Evolutionary conservation across 2,888 invertebrate genomes (phyloP), one percentile per base, ranked within the genome.

Genomic region (Tryphoninae sp.): DNA sequence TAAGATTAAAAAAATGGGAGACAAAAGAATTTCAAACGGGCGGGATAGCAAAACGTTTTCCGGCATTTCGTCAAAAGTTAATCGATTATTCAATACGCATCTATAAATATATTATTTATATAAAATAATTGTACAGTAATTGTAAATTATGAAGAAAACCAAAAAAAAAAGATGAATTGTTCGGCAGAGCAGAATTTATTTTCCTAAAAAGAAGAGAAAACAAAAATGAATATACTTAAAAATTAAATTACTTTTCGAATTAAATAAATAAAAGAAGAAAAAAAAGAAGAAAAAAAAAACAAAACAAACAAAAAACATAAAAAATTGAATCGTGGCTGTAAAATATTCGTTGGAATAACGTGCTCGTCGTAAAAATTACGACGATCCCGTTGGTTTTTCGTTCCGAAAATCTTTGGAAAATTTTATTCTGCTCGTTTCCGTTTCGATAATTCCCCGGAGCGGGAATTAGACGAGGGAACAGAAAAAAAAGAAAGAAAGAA

Each of bases 41-140:
- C 51, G 69, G 77, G 68, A 81, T 78, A 81, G 78, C 78, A 81
- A 81, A 81, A 78, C 74, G 81, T 78, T 81, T 69, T 69, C 71
- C 81, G 81, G 81, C 74, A 55, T 71, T 45, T 59, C 51, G 81
- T 59, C 62, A 19, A 68, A 64, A 23, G 16, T 68, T 71, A 19
- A 19, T 80, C 80, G 69, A 74, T 69, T 40, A 40, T 72, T 62
- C 51, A 77, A 49, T 68, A 73, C 13, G 11, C 16, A 23, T 49
- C 16, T 62, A 73, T 53, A 40, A 51, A 73, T 33, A n/a, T 73
- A 73, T 33, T 26, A 26, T 26, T 49, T 19, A 49, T 8, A 67
- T 11, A 19, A 75, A 73, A 45, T 65, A 59, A 61, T 40, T 74
- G 78, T 81, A 81, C 42, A 73, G 55, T 74, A 81, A 78, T 73